Evolutionary conservation across 2,797 vertebrate genomes (phyloP), one percentile per base, ranked within the genome.

Genomic region (Pipistrellus pygmaeus): DNA sequence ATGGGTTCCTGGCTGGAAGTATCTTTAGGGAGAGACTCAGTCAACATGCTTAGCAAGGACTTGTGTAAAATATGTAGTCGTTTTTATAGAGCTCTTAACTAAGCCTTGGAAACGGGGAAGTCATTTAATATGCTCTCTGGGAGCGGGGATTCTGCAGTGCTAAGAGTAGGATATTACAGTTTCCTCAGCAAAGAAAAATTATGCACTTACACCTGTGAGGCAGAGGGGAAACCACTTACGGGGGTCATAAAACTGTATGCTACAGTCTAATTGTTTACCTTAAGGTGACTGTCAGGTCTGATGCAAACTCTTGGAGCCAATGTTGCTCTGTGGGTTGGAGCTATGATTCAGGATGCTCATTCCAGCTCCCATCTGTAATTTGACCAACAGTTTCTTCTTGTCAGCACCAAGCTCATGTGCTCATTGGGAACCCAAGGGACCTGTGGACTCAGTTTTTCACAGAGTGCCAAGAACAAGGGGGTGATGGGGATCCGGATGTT

Each of bases 41-140:
- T 92, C 53, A 14, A 14, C 72, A 68, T 94, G 60, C 93, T 88
- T 62, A 95, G 88, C 60, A 38, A 97, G 69, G 44, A 18, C 57
- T 71, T 91, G 57, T 60, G 62, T 83, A 60, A 82, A 90, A 91
- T 93, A 93, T 0, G 3, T n/a, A 51, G 83, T 62, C 96, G 93
- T 71, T 95, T 97, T 96, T 93, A 81, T 62, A 96, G 57, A 71
- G 76, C 85, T 97, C 81, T 95, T 48, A 94, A 27, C 77, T 93
- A 78, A 78, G 82, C 53, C 78, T 94, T 96, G 96, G 93, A 51
- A 0, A 92, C 44, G 27, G 66, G 71, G 94, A 88, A 75, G 93
- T 68, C 92, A 81, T 97, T 90, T 86, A 93, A 93, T 7, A 1
- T 0, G 20, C 53, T 96, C 88, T 81, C 81, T 85, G 95, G 94